Conservation (phyloP, 2,888 invertebrate species). For the Stenodera caucasica region DNA sequence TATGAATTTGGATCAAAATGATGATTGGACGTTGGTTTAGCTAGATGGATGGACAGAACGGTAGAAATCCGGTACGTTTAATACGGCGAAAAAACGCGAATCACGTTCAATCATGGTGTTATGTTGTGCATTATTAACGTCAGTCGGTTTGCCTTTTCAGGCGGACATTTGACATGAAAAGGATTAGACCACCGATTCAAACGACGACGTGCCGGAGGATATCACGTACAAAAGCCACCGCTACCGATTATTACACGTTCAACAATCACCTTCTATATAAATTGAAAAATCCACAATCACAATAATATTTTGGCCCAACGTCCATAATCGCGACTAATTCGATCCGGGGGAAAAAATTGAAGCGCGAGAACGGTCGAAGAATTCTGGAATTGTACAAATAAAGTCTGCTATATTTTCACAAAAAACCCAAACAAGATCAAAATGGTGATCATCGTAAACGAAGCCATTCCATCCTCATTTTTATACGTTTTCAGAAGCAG, state of each 20-base stretch:
- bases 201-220: slow-evolving; percentile 24
- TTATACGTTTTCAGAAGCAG: slow-evolving; percentile 31
- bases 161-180: slow-evolving; percentile 25
- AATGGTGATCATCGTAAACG: slow-evolving; percentile 23
- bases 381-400: background rate
- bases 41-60: too few species aligned
- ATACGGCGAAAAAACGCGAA: slow-evolving; percentile 15
- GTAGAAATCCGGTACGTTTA: too few species aligned
- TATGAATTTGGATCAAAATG: too few species aligned
- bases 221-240: slow-evolving; percentile 25
- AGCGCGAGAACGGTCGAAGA: background rate
- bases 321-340: background rate
- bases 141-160: slow-evolving; percentile 19
- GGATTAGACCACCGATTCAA: slow-evolving; percentile 21
- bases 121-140: slow-evolving; percentile 24
- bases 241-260: slow-evolving; percentile 26
- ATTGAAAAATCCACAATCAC: background rate
- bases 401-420: too few species aligned
- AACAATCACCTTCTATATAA: slow-evolving; percentile 11
- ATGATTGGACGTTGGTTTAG: too few species aligned
- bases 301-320: background rate
- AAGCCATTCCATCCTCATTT: slow-evolving; percentile 24
- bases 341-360: background rate
- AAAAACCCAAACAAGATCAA: background rate
- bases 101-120: slow-evolving; percentile 25